A percentile compares a stretch with the other conserved stretches of the same genome.
Conservation (phyloP, 1,140 invertebrate species). For the Diorhabda elongata region DNA sequence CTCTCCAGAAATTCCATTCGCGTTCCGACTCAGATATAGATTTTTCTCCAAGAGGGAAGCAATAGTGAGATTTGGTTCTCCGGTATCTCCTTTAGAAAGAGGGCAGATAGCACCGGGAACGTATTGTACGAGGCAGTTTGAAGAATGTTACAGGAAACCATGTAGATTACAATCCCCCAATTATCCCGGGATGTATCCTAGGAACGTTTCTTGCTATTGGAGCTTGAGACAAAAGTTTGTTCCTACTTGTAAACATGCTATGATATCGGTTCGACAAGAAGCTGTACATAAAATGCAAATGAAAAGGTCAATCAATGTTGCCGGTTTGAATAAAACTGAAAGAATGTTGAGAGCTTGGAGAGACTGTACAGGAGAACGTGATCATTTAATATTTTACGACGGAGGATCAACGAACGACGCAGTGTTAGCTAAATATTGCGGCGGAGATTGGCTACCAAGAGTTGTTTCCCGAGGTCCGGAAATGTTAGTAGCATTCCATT, state of each 20-base stretch:
- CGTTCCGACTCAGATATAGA: constrained; percentile 72
- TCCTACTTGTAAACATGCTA: constrained; percentile 81
- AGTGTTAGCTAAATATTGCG: constrained; percentile 80
- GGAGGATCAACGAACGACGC: constrained; percentile 74
- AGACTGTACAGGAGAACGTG: constrained; percentile 74
- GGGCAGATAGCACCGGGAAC: constrained; percentile 78
- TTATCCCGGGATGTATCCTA: constrained; percentile 86
- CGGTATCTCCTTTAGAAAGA: constrained; percentile 66
- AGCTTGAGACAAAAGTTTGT: constrained; percentile 76
- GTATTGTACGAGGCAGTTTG: constrained; percentile 81
- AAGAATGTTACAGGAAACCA: constrained; percentile 78
- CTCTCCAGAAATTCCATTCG: constrained; percentile 61
- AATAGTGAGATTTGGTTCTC: constrained; percentile 70
- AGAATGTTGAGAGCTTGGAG: constrained; percentile 72
- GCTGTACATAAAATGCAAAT: constrained; percentile 68
- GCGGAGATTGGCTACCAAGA: constrained; percentile 73
- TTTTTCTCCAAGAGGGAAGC: constrained; percentile 71
- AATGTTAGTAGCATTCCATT: constrained; percentile 83
- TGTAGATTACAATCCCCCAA: constrained; percentile 82
- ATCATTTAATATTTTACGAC: constrained; percentile 82
- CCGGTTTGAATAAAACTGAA: constrained; percentile 63
- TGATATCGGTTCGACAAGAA: constrained; percentile 75
- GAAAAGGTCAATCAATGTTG: constrained; percentile 60
- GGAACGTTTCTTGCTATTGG: constrained; percentile 81
- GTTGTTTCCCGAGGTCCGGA: constrained; percentile 68